These are phyloP conservation scores for Eupeodes luniger DNA, from an alignment of 2,888 invertebrate species.

Conservation along the genomic window DNA sequence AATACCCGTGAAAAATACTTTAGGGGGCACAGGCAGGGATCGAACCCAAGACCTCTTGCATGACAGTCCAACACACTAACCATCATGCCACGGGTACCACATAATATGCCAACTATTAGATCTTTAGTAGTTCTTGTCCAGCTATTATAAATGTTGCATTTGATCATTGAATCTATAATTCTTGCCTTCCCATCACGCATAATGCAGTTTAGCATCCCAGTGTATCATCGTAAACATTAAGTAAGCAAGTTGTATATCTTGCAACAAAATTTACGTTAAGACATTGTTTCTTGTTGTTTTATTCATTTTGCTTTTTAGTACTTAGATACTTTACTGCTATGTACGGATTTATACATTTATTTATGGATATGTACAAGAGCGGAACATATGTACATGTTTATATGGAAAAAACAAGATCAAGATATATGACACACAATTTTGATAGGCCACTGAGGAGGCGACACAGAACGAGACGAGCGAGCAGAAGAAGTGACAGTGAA, in stretches of 20 bases:
- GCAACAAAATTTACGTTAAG: conserved; percentile 1
- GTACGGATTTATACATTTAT: conserved; percentile 62
- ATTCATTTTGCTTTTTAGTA: conserved; percentile 45
- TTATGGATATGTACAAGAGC: conserved; percentile 12
- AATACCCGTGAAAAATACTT: too few species aligned
- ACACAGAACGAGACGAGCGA: neutral
- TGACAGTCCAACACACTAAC: too few species aligned
- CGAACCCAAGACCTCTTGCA: too few species aligned
- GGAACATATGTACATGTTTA: neutral
- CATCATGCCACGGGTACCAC: too few species aligned
- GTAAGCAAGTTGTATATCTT: neutral
- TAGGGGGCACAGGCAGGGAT: too few species aligned
- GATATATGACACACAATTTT: conserved; percentile 9
- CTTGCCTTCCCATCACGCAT: neutral
- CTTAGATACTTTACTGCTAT: conserved; percentile 47
- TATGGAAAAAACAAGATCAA: conserved; percentile 49
- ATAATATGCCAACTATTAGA: too few species aligned
- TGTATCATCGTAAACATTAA: conserved; percentile 17
- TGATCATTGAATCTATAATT: neutral
- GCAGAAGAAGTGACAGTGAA: conserved; percentile 44
- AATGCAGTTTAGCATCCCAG: conserved; percentile 36
- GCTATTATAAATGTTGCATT: too few species aligned
- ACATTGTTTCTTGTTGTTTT: neutral
- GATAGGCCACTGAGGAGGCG: neutral
- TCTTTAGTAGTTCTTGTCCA: too few species aligned